Conservation (phyloP, 2,888 invertebrate genomes). For the Orgyia antiqua region DNA sequence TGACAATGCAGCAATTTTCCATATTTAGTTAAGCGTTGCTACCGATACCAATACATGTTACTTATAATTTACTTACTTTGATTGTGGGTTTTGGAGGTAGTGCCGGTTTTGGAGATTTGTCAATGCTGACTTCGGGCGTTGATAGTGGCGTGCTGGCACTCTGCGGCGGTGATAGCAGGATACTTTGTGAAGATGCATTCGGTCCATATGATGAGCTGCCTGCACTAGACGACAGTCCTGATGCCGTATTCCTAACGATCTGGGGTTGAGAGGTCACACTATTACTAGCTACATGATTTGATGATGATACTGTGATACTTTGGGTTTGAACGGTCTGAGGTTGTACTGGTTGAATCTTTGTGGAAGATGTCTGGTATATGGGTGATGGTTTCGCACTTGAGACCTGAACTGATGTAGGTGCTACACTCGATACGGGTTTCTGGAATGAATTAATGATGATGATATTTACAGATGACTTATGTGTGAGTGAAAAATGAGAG, state of each 20-base stretch:
- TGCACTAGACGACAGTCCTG: constrained; percentile 69
- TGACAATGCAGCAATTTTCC: too few relatives aligned
- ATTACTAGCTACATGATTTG: constrained; percentile 70
- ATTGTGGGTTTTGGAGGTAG: constrained; percentile 90
- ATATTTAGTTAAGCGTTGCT: too few relatives aligned
- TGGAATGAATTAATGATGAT: constrained; percentile 77
- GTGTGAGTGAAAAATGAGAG: constrained; percentile 25
- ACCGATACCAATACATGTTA: too few relatives aligned
- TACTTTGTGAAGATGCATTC: constrained; percentile 62
- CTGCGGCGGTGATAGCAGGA: constrained; percentile 79
- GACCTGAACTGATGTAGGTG: constrained; percentile 85
- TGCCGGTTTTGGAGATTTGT: constrained; percentile 84
- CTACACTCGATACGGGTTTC: constrained; percentile 92
- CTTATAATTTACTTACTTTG: too few relatives aligned
- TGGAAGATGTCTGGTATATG: constrained; percentile 88
- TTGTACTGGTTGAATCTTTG: constrained; percentile 88
- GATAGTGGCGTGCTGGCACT: constrained; percentile 79
- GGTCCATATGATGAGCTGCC: constrained; percentile 58
- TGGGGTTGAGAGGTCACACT: constrained; percentile 69
- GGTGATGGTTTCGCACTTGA: constrained; percentile 83
- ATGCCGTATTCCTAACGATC: constrained; percentile 72
- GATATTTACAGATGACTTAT: constrained; percentile 64
- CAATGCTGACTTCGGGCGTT: constrained; percentile 74
- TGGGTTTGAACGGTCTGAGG: constrained; percentile 82
- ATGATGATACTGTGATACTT: constrained; percentile 48